phyloP scores from a whole-genome alignment of 1,140 invertebrate genomes.

The Pogonomyrmex barbatus region DNA sequence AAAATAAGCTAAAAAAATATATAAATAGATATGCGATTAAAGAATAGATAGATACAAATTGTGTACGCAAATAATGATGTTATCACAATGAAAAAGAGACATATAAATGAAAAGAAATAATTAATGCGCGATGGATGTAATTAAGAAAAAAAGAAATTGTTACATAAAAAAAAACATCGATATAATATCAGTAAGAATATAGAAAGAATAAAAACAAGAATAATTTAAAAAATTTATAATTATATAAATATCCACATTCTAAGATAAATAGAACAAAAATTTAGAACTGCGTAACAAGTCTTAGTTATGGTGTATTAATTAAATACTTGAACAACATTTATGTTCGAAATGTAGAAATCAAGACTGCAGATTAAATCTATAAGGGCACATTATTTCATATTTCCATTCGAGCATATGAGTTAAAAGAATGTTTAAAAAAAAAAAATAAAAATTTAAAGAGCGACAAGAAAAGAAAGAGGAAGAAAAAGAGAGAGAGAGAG shows the following conservation, averaged over 20 bases:
- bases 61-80: neutral
- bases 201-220: neutral
- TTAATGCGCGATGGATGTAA: neutral
- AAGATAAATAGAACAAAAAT: neutral
- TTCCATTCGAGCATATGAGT: conserved; percentile 6
- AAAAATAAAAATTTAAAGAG: conserved; percentile 5
- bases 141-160: neutral
- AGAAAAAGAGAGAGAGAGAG: neutral
- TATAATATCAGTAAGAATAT: neutral
- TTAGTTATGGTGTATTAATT: neutral
- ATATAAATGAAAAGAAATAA: neutral
- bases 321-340: conserved; percentile 5
- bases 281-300: neutral
- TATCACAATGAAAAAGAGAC: neutral
- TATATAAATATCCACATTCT: neutral
- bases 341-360: neutral
- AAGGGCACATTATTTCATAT: conserved; percentile 35
- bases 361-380: conserved; percentile 20
- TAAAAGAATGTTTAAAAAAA: neutral
- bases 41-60: conserved; percentile 18
- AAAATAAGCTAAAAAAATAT: neutral
- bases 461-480: neutral
- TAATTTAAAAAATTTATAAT: neutral
- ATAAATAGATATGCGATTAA: neutral
- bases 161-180: neutral